Conservation (phyloP, 1,140 invertebrate species). For the Cydia strobilella region DNA sequence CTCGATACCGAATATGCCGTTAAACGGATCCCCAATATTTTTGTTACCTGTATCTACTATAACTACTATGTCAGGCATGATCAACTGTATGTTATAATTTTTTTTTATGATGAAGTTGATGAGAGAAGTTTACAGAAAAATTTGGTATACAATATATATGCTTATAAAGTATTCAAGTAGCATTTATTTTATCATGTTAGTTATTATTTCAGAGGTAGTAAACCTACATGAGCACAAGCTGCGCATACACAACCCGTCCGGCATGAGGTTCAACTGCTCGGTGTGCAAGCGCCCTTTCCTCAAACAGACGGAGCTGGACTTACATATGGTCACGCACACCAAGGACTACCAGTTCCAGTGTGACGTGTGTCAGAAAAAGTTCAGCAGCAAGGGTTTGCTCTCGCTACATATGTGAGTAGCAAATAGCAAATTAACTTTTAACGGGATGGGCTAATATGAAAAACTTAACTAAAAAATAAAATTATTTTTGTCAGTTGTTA, state of each 20-base stretch:
- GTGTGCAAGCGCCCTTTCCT: slow-evolving; percentile 59
- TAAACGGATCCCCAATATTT: too few relatives aligned
- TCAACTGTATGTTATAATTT: too few relatives aligned
- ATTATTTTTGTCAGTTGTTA: too few relatives aligned
- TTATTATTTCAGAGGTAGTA: slow-evolving; percentile 46
- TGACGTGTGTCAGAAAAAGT: neutral
- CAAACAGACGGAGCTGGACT: slow-evolving; percentile 45
- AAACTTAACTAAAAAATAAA: neutral
- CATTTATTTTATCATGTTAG: neutral
- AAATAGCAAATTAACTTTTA: too few relatives aligned
- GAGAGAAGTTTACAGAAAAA: too few relatives aligned
- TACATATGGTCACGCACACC: slow-evolving; percentile 54
- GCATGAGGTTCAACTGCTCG: slow-evolving; percentile 54
- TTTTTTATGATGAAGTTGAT: too few relatives aligned
- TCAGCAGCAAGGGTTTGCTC: neutral
- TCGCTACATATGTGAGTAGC: neutral
- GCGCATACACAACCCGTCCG: slow-evolving; percentile 49
- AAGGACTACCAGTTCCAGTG: slow-evolving; percentile 40
- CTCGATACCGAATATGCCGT: too few relatives aligned
- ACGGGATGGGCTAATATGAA: neutral
- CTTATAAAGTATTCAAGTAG: too few relatives aligned
- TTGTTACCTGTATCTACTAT: too few relatives aligned
- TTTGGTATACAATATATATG: too few relatives aligned
- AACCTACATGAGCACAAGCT: slow-evolving; percentile 44
- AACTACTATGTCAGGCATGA: too few relatives aligned